Conservation (phyloP, 2,797 vertebrate species). For the Microchirus variegatus region DNA sequence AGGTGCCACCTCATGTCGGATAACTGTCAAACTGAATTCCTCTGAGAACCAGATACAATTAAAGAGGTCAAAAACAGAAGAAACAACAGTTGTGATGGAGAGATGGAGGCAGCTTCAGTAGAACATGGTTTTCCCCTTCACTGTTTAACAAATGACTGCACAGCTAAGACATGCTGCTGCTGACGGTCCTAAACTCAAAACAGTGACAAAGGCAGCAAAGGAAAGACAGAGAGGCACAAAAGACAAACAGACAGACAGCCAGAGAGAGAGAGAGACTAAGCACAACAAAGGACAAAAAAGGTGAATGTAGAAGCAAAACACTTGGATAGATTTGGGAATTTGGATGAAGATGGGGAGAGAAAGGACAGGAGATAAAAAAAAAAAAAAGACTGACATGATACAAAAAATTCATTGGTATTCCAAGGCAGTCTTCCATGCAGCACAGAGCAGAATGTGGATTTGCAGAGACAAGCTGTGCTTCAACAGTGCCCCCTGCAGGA, state of each 20-base stretch:
- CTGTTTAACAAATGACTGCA: conserved; percentile 73
- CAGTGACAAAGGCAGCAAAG: conserved; percentile 33
- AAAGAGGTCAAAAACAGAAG: conserved; percentile 29
- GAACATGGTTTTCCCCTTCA: conserved; percentile 63
- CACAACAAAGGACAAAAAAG: conserved; percentile 43
- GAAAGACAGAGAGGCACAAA: conserved; percentile 3
- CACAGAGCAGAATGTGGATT: conserved; percentile 55
- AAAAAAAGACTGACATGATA: conserved; percentile 43
- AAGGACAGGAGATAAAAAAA: conserved; percentile 32
- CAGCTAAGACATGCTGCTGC: conserved; percentile 60
- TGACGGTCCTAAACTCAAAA: conserved; percentile 60
- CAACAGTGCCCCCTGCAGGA: conserved; percentile 78
- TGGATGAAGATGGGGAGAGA: conserved; percentile 37
- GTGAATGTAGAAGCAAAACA: conserved; percentile 47
- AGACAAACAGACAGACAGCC: conserved; percentile 1
- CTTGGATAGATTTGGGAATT: conserved; percentile 38
- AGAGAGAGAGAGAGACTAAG: conserved; percentile 23
- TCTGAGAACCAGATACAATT: conserved; percentile 9
- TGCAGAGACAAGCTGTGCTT: conserved; percentile 6
- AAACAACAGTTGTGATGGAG: conserved; percentile 42
- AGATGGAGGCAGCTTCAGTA: conserved; percentile 54
- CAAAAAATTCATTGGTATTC: conserved; percentile 81
- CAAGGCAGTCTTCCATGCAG: conserved; percentile 79
- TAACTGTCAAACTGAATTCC: conserved; percentile 15
- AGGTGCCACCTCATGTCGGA: conserved; percentile 11